Percentiles rank a stretch among this genome's conserved stretches.
Conservation (phyloP, 2,113 vertebrate species). For the Brachypteracias leptosomus region DNA sequence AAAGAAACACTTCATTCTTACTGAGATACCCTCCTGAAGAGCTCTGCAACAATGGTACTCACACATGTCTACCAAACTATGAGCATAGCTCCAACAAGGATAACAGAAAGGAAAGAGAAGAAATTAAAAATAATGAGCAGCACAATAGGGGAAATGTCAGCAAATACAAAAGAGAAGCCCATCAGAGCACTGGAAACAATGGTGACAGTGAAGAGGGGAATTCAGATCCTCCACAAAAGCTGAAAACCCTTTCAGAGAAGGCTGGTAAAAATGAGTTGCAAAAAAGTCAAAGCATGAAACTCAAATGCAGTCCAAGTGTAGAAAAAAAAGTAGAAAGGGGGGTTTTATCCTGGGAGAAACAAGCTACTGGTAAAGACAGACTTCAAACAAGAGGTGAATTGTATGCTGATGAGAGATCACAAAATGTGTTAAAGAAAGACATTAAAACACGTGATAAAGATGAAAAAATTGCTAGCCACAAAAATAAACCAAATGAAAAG, state of each 20-base stretch:
- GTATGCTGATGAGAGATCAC: constrained; percentile 66
- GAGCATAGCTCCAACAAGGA: constrained; percentile 60
- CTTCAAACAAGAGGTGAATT: constrained; percentile 54
- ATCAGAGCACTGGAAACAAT: neutral
- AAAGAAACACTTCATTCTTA: constrained; percentile 36
- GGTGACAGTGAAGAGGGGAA: constrained; percentile 41
- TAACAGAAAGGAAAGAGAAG: constrained; percentile 69
- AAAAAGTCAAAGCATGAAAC: constrained; percentile 60
- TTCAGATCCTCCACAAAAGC: constrained; percentile 53
- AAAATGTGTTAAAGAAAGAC: constrained; percentile 64
- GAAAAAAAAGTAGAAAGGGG: constrained; percentile 59
- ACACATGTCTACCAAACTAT: neutral
- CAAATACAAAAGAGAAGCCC: constrained; percentile 60
- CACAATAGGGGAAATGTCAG: constrained; percentile 30
- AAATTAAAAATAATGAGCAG: constrained; percentile 55
- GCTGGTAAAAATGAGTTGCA: constrained; percentile 58
- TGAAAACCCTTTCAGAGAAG: constrained; percentile 60
- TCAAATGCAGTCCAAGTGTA: constrained; percentile 46
- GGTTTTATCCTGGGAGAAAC: constrained; percentile 68
- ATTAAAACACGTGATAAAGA: constrained; percentile 68
- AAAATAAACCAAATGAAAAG: constrained; percentile 56
- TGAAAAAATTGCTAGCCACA: constrained; percentile 65
- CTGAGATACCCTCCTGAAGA: constrained; percentile 40
- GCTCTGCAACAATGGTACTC: constrained; percentile 22
- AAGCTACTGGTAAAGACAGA: constrained; percentile 59